Percentiles rank a stretch among this genome's conserved stretches.
Conservation (phyloP, 2,888 invertebrate genomes). For the Drosophila prostipennis region DNA sequence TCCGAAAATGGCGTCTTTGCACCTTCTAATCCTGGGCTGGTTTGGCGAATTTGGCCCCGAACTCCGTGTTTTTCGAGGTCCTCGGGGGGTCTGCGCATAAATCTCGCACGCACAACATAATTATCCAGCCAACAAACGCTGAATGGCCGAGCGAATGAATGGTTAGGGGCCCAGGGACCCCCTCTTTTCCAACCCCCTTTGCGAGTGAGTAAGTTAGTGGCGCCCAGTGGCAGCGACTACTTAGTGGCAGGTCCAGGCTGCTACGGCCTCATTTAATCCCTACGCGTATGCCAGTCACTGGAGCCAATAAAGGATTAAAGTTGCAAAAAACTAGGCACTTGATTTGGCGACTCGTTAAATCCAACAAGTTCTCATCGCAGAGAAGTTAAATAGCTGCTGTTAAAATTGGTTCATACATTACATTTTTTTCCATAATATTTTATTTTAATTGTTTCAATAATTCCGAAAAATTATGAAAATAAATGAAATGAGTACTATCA, state of each 20-base stretch:
- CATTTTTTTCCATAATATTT: no score
- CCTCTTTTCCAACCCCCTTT: constrained; percentile 2
- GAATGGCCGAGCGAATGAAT: constrained; percentile 54
- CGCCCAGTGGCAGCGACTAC: constrained; percentile 36
- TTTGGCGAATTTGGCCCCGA: constrained; percentile 27
- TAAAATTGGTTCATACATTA: no score
- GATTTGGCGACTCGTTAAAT: neutral
- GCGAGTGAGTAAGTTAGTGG: constrained; percentile 37
- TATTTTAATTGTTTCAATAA: no score
- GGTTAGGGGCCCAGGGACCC: neutral
- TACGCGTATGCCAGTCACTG: neutral
- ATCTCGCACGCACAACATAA: constrained; percentile 74
- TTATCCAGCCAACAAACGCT: constrained; percentile 76
- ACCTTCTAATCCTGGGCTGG: constrained; percentile 61
- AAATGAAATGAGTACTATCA: no score
- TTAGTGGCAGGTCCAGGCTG: constrained; percentile 33
- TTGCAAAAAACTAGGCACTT: constrained; percentile 3
- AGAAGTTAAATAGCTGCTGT: neutral
- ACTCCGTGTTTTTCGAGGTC: constrained; percentile 15
- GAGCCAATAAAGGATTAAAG: constrained; percentile 25
- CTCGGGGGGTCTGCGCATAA: constrained; percentile 56
- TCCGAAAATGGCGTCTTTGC: constrained; percentile 63
- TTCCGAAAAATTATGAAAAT: no score
- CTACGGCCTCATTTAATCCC: constrained; percentile 43
- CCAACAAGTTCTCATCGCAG: neutral